Evolutionary conservation across 2,797 vertebrate genomes (phyloP).

Genomic region (Alfaro cultratus): DNA sequence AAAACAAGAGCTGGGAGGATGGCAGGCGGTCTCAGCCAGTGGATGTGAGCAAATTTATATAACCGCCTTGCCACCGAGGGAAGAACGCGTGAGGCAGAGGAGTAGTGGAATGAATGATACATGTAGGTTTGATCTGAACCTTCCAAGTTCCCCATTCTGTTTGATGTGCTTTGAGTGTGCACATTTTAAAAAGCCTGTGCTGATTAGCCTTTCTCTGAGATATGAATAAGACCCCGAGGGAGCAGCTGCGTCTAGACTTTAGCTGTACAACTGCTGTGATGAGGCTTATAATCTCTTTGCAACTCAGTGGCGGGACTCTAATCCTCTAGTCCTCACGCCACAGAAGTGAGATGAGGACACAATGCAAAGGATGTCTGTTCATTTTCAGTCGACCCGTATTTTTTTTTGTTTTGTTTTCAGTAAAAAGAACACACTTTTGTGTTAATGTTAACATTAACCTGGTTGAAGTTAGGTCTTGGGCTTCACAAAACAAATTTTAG

Average conservation of each 20-base stretch:
- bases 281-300: constrained; percentile 51
- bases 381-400: neutral
- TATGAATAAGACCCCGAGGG: constrained; percentile 59
- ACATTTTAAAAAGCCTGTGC: constrained; percentile 50
- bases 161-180: constrained; percentile 64
- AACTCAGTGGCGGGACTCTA: constrained; percentile 34
- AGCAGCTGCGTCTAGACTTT: constrained; percentile 66
- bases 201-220: constrained; percentile 62
- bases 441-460: neutral
- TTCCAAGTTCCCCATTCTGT: constrained; percentile 59
- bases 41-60: constrained; percentile 61
- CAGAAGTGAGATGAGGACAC: constrained; percentile 18
- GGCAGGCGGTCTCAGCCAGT: constrained; percentile 27
- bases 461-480: neutral
- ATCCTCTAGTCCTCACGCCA: constrained; percentile 38
- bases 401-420: neutral
- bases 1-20: constrained; percentile 15
- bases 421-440: neutral
- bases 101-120: constrained; percentile 62
- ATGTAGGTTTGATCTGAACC: constrained; percentile 68
- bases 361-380: constrained; percentile 1
- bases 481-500: neutral
- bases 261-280: constrained; percentile 44
- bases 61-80: constrained; percentile 50
- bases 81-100: constrained; percentile 29